These are phyloP conservation scores for Prosopocoilus inquinatus DNA, from an alignment of 2,888 invertebrate species.

Conservation along the genomic window DNA sequence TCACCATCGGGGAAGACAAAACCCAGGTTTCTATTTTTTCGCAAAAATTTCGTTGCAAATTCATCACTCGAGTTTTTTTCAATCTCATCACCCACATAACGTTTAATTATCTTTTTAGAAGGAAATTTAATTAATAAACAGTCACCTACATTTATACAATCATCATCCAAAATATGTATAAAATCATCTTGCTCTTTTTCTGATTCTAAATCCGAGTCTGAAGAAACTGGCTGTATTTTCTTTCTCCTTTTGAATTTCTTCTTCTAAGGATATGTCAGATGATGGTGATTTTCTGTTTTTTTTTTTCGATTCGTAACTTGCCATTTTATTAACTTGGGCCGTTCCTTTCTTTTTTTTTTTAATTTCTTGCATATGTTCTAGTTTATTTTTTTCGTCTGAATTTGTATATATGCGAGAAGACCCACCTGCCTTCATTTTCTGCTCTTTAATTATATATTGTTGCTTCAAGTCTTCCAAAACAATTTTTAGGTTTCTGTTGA, in stretches of 20 bases:
- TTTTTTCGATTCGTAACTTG: neutral
- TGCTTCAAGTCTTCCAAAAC: no score
- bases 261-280: neutral
- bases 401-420: neutral
- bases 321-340: neutral
- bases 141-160: constrained; percentile 18
- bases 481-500: no score
- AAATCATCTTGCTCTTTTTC: neutral
- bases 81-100: no score
- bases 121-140: constrained; percentile 24
- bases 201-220: no score
- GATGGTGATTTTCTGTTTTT: neutral
- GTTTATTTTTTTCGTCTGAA: neutral
- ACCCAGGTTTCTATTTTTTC: no score
- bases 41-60: no score
- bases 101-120: no score
- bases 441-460: no score
- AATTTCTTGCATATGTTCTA: neutral
- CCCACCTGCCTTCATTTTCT: neutral
- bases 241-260: neutral
- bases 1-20: no score
- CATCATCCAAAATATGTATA: constrained; percentile 12
- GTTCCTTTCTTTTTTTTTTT: neutral
- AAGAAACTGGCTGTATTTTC: no score
- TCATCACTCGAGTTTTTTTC: no score